Evolutionary conservation across 2,113 vertebrate species (phyloP).

Genomic region (Corynorhinus townsendii): DNA sequence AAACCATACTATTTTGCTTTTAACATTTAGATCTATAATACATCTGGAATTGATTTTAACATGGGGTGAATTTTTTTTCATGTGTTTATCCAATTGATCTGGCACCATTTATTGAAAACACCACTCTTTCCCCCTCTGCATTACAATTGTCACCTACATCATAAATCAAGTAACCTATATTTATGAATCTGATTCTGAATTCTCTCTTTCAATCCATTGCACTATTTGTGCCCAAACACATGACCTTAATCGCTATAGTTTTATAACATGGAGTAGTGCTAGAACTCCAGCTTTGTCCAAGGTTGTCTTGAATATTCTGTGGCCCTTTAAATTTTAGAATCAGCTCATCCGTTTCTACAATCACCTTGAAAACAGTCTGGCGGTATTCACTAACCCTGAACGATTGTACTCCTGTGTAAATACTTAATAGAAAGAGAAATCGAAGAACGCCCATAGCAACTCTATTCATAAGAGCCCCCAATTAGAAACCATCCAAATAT

Average conservation of each 20-base stretch:
- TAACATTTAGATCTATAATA: neutral
- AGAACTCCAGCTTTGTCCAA: neutral
- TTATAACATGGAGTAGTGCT: neutral
- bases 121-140: neutral
- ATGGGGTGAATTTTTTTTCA: neutral
- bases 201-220: neutral
- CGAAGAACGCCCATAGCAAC: neutral
- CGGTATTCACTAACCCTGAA: neutral
- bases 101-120: conserved; percentile 14
- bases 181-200: neutral
- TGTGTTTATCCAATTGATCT: conserved; percentile 29
- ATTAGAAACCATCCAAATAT: neutral
- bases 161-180: conserved; percentile 3
- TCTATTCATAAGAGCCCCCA: neutral
- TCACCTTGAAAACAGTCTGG: neutral
- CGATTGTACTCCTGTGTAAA: neutral
- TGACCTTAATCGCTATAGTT: neutral
- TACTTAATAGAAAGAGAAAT: neutral
- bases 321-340: conserved; percentile 9
- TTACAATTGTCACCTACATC: neutral
- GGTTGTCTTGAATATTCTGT: neutral
- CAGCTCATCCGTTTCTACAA: neutral
- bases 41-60: conserved; percentile 54
- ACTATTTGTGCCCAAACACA: neutral
- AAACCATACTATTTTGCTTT: neutral